Evolutionary conservation across 2,888 invertebrate species (phyloP), one percentile per base, ranked within the genome.

Genomic region (Xestia sexstrigata): DNA sequence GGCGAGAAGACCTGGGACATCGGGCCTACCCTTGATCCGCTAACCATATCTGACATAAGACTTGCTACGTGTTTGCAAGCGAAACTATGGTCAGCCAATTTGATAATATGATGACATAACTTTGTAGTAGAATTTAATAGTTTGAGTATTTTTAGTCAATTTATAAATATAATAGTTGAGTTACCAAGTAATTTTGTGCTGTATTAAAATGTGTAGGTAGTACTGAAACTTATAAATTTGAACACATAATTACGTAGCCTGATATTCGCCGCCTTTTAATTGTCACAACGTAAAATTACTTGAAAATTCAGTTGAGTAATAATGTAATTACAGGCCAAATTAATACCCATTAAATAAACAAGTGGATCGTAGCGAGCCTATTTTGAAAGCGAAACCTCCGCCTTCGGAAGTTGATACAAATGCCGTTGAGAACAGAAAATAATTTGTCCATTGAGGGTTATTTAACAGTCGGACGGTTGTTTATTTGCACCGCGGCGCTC

Each of bases 11-110:
- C 92, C 93, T 89, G 92, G 90, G 91, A 90, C 91, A 94, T 94
- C 93, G 93, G 94, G 95, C 90, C 93, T 94, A 95, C 95, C 92
- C 94, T 92, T 92, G 93, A 93, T 93, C 93, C 91, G 79, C 83
- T 86, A 87, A 88, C 87, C 89, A 85, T 86, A 85, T 86, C 84
- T 88, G 83, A 85, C 82, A 83, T 76, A 71, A 77, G 76, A 66
- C 72, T 79, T 35, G 47, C 60, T n/a, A 65, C 55, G 60, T 85
- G 45, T 71, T 71, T 49, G 77, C 62, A 58, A 74, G 23, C 20
- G 49, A 60, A 73, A 81, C 58, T 76, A 67, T 49, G 35, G 62
- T 47, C 69, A 69, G 65, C 23, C 15, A 4, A 76, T 70, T 84
- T 70, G 62, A 70, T 69, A 71, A 49, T 47, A 47, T 20, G 9